These are phyloP conservation scores for Eilema sororculum DNA, from an alignment of 2,888 invertebrate species.

Conservation along the genomic window DNA sequence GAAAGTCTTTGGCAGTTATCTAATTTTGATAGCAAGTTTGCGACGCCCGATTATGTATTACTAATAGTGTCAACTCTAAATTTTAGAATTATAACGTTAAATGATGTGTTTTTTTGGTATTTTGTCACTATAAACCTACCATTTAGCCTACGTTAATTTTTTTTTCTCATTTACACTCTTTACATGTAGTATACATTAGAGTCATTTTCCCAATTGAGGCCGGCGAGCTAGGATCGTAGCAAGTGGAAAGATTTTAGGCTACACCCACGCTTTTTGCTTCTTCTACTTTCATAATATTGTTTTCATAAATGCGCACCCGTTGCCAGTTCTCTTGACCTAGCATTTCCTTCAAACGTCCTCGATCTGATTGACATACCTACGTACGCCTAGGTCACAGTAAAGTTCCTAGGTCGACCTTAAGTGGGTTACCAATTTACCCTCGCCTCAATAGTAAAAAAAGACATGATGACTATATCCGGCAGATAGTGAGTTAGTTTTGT, in stretches of 20 bases:
- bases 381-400: neutral
- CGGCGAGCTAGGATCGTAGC: too few relatives aligned
- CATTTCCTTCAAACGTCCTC: neutral
- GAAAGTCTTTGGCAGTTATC: constrained; percentile 82
- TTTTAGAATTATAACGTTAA: neutral
- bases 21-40: constrained; percentile 72
- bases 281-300: neutral
- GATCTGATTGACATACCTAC: neutral
- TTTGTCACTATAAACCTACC: neutral
- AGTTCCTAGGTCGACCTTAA: neutral
- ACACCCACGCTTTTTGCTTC: neutral
- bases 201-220: too few relatives aligned
- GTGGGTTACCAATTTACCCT: too few relatives aligned
- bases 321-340: neutral
- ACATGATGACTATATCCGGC: constrained; percentile 11
- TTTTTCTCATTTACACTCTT: too few relatives aligned
- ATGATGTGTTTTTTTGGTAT: neutral
- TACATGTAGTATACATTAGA: too few relatives aligned
- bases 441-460: neutral
- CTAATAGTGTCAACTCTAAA: constrained; percentile 31
- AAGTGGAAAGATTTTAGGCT: too few relatives aligned
- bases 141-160: too few relatives aligned
- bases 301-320: too few relatives aligned
- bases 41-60: constrained; percentile 22
- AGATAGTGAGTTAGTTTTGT: constrained; percentile 16